Conservation (phyloP, 2,888 invertebrate genomes). For the Marronus borbonicus region DNA sequence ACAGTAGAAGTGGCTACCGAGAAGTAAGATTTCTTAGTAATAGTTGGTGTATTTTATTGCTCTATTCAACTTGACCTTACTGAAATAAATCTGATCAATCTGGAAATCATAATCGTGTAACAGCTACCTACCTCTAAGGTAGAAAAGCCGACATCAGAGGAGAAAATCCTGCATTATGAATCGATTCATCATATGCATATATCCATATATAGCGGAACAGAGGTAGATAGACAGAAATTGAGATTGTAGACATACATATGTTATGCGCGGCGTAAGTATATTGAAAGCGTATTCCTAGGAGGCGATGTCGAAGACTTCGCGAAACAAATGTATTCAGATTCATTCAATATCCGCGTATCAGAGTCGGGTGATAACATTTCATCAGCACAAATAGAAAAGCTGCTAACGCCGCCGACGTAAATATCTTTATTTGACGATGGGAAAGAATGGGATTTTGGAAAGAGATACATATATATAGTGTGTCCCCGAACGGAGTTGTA, state of each 20-base stretch:
- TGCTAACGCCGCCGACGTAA: constrained; percentile 28
- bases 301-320: constrained; percentile 48
- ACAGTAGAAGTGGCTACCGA: no score
- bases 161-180: constrained; percentile 8
- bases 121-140: background rate
- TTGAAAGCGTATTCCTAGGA: constrained; percentile 46
- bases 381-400: constrained; percentile 58
- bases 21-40: no score
- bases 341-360: constrained; percentile 57
- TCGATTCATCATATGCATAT: constrained; percentile 24
- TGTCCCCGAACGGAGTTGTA: no score
- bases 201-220: constrained; percentile 8
- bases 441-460: no score
- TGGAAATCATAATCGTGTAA: no score
- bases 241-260: constrained; percentile 42
- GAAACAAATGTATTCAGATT: constrained; percentile 58
- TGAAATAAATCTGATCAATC: no score
- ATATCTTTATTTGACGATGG: background rate
- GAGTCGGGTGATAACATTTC: constrained; percentile 57
- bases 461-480: no score
- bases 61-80: no score
- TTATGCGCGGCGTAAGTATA: constrained; percentile 37
- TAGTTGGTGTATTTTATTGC: no score
- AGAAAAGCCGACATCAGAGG: background rate
- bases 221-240: constrained; percentile 38